These are phyloP conservation scores for Papilio demoleus DNA, from an alignment of 2,888 invertebrate genomes.

Conservation along the genomic window DNA sequence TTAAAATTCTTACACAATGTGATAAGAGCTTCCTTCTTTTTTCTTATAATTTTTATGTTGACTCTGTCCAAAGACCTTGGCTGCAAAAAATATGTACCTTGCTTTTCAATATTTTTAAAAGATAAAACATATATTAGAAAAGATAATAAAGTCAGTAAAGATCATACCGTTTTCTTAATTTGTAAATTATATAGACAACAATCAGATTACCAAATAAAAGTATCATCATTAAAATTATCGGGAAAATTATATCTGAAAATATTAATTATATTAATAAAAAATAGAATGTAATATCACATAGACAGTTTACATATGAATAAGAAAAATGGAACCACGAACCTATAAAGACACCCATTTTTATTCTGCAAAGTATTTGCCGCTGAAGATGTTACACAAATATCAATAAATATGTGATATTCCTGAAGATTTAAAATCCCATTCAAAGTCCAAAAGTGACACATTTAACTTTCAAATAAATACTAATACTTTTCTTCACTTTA, in stretches of 20 bases:
- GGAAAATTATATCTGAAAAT: slow-evolving; percentile 11
- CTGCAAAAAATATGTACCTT: background rate
- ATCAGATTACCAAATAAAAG: background rate
- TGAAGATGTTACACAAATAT: background rate
- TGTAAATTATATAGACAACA: background rate
- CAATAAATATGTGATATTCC: too few species aligned
- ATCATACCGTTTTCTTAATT: slow-evolving; percentile 13
- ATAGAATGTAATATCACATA: background rate
- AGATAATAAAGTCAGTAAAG: background rate
- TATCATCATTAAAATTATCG: slow-evolving; percentile 1
- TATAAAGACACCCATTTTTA: slow-evolving; percentile 11
- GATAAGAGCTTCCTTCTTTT: too few species aligned
- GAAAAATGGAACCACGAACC: background rate
- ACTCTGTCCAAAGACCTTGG: background rate
- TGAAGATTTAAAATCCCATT: background rate
- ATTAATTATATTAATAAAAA: background rate
- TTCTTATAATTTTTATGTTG: background rate
- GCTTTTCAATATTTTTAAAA: background rate
- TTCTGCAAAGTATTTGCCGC: background rate
- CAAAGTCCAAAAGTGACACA: too few species aligned
- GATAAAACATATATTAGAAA: background rate
- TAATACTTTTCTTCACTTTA: too few species aligned
- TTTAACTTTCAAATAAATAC: too few species aligned
- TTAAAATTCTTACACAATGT: too few species aligned
- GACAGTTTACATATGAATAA: background rate